Evolutionary conservation across 2,797 vertebrate species (phyloP).

Genomic region (Ptychobarbus kaznakovi): DNA sequence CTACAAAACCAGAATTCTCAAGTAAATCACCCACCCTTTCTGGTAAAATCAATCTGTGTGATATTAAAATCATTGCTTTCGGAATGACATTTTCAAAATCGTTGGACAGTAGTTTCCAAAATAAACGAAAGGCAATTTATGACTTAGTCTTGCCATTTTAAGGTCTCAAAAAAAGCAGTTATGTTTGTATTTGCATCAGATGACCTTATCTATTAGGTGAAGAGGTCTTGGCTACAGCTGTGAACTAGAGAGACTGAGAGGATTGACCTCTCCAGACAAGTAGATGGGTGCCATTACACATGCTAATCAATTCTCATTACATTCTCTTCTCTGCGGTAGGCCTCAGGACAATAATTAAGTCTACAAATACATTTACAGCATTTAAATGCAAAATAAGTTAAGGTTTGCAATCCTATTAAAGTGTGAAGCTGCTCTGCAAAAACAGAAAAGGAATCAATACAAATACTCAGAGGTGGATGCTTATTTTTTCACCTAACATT

Average conservation of each 20-base stretch:
- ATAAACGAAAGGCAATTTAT: background rate
- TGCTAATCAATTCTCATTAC: slow-evolving; percentile 65
- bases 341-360: slow-evolving; percentile 55
- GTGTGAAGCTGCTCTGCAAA: slow-evolving; percentile 4
- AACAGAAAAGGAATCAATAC: slow-evolving; percentile 2
- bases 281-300: slow-evolving; percentile 44
- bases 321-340: slow-evolving; percentile 28
- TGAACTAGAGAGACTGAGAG: slow-evolving; percentile 8
- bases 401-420: slow-evolving; percentile 17
- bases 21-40: background rate
- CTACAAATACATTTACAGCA: slow-evolving; percentile 15
- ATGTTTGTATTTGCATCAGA: background rate
- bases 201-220: background rate
- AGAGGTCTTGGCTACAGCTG: background rate
- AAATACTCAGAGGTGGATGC: background rate
- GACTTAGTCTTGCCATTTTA: background rate
- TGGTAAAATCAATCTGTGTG: slow-evolving; percentile 5
- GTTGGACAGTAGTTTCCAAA: background rate
- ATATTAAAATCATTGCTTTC: background rate
- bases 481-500: background rate
- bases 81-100: background rate
- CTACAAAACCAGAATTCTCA: slow-evolving; percentile 5
- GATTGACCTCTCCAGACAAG: slow-evolving; percentile 61
- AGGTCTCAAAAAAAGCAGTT: background rate
- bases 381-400: slow-evolving; percentile 24